Evolutionary conservation across 2,888 invertebrate genomes (phyloP), one percentile per base, ranked within the genome.

Genomic region (Zeuzera pyrina): DNA sequence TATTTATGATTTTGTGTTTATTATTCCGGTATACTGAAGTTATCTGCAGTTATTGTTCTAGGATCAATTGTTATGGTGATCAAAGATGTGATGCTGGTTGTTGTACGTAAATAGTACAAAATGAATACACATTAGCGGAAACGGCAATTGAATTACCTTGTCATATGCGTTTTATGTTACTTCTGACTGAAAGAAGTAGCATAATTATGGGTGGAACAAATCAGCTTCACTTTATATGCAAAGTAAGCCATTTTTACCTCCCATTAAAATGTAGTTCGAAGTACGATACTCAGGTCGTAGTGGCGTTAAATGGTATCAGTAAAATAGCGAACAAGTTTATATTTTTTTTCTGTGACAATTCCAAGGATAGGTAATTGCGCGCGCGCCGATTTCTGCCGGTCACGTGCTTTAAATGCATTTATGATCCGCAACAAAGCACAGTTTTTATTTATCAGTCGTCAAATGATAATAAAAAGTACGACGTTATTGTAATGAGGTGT

Each of bases 11-110:
- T 32, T 58, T 60, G 55, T 54, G 54, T 56, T 51, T 21, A 10
- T 19, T 62, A 64, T 60, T n/a, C 50, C 64, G 68, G 65, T 67
- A 67, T 66, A 65, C 58, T 49, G 33, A 54, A 51, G 54, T 63
- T 65, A 68, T 66, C 68, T 66, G 52, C 51, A 61, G 58, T 66
- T 65, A 72, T 72, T 71, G 70, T 76, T 69, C 54, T 60, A 51
- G 45, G 55, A 65, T 62, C 60, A 74, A n/a, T 79, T 79, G 72
- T 79, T 68, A 73, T 72, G 77, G 54, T 72, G 66, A 76, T 78
- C 52, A 45, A 52, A 53, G 57, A 57, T 54, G 53, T 48, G 47
- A 48, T 52, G 51, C 56, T 51, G 45, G 48, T 49, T 57, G 59
- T 57, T 59, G 58, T 46, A 48, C 51, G 47, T 61, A 56, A 55